Evolutionary conservation across 2,113 vertebrate genomes (phyloP).

Genomic region (Okapia johnstoni): DNA sequence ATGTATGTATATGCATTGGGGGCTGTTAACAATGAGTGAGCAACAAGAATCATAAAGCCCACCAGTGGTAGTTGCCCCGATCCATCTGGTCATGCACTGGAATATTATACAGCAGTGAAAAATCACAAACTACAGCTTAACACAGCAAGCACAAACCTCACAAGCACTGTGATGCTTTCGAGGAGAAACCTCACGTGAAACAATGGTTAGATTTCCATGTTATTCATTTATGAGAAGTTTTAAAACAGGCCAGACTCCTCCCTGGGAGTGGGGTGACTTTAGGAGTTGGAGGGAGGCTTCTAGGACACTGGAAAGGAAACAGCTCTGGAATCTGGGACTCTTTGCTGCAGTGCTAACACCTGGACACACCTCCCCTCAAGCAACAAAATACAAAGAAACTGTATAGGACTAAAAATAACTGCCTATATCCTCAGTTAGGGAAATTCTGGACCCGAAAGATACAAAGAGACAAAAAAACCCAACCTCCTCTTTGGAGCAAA

Average conservation of each 20-base stretch:
- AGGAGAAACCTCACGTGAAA: fast-evolving
- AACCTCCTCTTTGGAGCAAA: background rate
- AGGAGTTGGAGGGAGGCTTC: background rate
- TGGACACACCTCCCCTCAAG: background rate
- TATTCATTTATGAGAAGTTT: fast-evolving
- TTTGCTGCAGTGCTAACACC: background rate
- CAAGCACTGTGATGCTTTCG: fast-evolving
- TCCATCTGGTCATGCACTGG: fast-evolving
- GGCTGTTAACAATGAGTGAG: fast-evolving
- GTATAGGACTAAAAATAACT: background rate
- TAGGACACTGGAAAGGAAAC: fast-evolving
- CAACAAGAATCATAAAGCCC: fast-evolving
- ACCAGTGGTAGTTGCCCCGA: fast-evolving
- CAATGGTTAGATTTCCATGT: fast-evolving
- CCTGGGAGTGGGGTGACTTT: too few species aligned
- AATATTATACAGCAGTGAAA: background rate
- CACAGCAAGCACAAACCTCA: fast-evolving
- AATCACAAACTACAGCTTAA: fast-evolving
- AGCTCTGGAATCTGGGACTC: background rate
- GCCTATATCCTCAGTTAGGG: background rate
- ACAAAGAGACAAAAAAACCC: background rate
- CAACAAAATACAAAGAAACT: background rate
- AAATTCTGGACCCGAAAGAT: background rate
- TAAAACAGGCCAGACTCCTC: fast-evolving
- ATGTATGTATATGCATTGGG: fast-evolving